Percentiles rank a stretch among this genome's conserved stretches.
These are phyloP conservation scores for Nerophis lumbriciformis DNA, from an alignment of 2,113 vertebrate species.

Conservation along the genomic window DNA sequence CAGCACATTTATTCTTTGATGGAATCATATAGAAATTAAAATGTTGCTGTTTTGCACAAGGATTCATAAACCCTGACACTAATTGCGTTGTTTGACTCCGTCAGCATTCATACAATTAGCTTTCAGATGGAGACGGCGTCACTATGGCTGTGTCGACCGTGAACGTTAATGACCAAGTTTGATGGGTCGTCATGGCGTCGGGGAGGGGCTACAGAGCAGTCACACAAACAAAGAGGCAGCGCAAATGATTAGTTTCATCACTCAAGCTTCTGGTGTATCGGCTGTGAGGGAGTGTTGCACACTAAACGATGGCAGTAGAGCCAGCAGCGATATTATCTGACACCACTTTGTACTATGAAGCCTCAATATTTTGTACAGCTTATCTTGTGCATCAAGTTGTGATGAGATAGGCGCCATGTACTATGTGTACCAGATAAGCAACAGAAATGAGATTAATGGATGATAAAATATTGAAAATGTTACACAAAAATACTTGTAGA, in stretches of 20 bases:
- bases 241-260: not conserved
- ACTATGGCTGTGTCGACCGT: not conserved
- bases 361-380: too few relatives aligned
- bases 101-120: not conserved
- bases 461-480: too few relatives aligned
- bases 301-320: too few relatives aligned
- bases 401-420: too few relatives aligned
- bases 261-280: too few relatives aligned
- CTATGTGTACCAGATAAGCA: too few relatives aligned
- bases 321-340: too few relatives aligned
- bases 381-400: too few relatives aligned
- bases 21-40: not conserved
- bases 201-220: slow-evolving; percentile 1
- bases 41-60: not conserved
- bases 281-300: too few relatives aligned
- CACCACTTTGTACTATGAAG: too few relatives aligned
- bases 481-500: too few relatives aligned
- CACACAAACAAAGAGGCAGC: slow-evolving; percentile 1
- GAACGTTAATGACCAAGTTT: slow-evolving; percentile 4
- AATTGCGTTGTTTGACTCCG: not conserved
- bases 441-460: too few relatives aligned
- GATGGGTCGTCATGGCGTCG: not conserved
- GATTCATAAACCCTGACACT: not conserved
- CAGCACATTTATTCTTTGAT: not conserved
- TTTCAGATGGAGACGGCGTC: not conserved